These are phyloP conservation scores for Drosophila parthenogenetica DNA, from an alignment of 2,888 invertebrate genomes.

Conservation along the genomic window DNA sequence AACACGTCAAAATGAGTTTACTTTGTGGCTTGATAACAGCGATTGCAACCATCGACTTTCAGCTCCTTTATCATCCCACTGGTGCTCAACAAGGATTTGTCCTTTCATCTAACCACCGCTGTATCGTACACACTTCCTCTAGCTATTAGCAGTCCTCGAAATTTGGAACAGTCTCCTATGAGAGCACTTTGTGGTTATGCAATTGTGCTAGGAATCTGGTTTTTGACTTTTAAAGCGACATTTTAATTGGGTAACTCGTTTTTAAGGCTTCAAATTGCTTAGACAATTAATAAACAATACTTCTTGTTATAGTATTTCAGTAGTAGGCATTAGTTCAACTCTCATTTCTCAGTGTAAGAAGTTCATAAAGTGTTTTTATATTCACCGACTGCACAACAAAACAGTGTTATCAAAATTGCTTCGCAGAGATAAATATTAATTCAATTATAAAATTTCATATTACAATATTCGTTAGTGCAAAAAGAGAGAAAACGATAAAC, in stretches of 20 bases:
- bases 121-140: neutral
- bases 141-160: constrained; percentile 8
- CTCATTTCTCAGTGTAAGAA: neutral
- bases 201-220: constrained; percentile 20
- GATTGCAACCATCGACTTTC: constrained; percentile 42
- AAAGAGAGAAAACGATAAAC: neutral
- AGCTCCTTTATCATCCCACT: constrained; percentile 11
- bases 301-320: neutral
- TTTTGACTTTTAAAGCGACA: constrained; percentile 3
- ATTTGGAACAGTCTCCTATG: neutral
- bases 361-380: neutral
- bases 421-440: constrained; percentile 7
- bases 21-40: constrained; percentile 63
- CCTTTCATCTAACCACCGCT: neutral
- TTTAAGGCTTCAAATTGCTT: too few species aligned
- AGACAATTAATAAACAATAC: too few species aligned
- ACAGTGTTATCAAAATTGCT: constrained; percentile 16
- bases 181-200: constrained; percentile 7
- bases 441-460: constrained; percentile 3
- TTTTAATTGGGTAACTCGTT: constrained; percentile 9
- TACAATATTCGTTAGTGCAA: constrained; percentile 5
- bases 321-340: neutral
- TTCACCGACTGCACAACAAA: constrained; percentile 1
- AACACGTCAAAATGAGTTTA: constrained; percentile 72
- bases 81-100: constrained; percentile 47